phyloP scores from a whole-genome alignment of 1,140 invertebrate species.

The Carcinoscorpius rotundicauda region DNA sequence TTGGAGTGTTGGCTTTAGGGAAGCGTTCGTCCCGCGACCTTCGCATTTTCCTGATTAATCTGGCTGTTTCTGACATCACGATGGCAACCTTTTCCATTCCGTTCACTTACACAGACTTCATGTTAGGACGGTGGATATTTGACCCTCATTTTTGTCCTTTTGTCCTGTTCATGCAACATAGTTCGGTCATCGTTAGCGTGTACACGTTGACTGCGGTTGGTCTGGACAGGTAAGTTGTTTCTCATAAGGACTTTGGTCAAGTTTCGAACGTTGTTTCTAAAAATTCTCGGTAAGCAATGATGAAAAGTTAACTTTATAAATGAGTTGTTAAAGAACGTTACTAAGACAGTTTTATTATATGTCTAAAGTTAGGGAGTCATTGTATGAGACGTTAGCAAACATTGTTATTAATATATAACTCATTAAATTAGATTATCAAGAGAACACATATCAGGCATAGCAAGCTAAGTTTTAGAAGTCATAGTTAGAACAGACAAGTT shows the following conservation, averaged over 20 bases:
- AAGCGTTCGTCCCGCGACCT: constrained; percentile 30
- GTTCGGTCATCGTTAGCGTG: constrained; percentile 34
- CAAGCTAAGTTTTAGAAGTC: no score
- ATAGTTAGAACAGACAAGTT: no score
- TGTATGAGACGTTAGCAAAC: no score
- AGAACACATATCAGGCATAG: no score
- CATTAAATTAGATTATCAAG: no score
- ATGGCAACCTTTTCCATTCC: constrained; percentile 39
- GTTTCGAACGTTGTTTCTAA: no score
- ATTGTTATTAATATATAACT: no score
- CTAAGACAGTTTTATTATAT: no score
- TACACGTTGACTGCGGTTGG: constrained; percentile 36
- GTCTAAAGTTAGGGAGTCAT: no score
- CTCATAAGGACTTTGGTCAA: neutral
- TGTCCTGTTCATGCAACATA: constrained; percentile 34
- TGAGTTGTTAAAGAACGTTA: no score
- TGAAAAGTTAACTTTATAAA: no score
- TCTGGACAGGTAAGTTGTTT: constrained; percentile 32
- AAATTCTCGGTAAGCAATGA: no score
- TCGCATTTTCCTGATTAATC: constrained; percentile 34
- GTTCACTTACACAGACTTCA: constrained; percentile 37
- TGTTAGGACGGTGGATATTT: constrained; percentile 36
- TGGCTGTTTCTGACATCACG: constrained; percentile 34
- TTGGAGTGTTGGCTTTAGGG: constrained; percentile 31
- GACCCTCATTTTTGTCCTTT: constrained; percentile 32